phyloP scores from a whole-genome alignment of 2,113 vertebrate species.

The Scartelaos histophorus region DNA sequence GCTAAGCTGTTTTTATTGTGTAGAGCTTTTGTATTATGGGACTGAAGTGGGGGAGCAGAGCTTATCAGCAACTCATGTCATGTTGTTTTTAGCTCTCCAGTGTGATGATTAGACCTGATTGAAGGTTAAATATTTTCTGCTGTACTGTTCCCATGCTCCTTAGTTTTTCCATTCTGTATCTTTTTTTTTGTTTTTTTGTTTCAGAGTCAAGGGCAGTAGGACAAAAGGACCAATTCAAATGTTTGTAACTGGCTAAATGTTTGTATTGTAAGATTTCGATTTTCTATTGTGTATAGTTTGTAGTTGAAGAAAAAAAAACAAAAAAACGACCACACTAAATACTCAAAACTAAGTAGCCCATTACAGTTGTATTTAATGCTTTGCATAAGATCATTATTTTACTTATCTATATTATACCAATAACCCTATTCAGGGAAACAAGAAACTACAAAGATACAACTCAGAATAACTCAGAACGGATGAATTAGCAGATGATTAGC shows the following conservation, averaged over 20 bases:
- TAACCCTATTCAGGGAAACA: no score
- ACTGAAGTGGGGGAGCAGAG: constrained; percentile 10
- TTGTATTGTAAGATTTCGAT: no score
- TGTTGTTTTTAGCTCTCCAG: constrained; percentile 41
- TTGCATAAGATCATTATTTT: no score
- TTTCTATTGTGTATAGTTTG: background rate
- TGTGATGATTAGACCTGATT: constrained; percentile 58
- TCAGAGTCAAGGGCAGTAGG: background rate
- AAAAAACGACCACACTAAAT: background rate
- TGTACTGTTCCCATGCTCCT: constrained; percentile 27
- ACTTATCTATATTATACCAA: no score
- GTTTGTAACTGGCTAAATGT: no score
- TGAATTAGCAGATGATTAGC: constrained; percentile 4
- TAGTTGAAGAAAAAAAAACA: background rate
- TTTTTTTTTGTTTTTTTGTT: background rate
- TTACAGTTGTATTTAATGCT: background rate
- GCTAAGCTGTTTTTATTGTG: constrained; percentile 60
- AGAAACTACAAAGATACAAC: no score
- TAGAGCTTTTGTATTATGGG: constrained; percentile 20
- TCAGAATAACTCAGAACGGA: no score
- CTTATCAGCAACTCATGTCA: constrained; percentile 43
- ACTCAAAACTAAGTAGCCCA: background rate
- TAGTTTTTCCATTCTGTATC: constrained; percentile 24
- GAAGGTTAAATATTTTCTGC: constrained; percentile 63
- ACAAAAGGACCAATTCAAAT: background rate